Evolutionary conservation across 1,140 invertebrate genomes (phyloP).

Genomic region (Drosophila cardini): DNA sequence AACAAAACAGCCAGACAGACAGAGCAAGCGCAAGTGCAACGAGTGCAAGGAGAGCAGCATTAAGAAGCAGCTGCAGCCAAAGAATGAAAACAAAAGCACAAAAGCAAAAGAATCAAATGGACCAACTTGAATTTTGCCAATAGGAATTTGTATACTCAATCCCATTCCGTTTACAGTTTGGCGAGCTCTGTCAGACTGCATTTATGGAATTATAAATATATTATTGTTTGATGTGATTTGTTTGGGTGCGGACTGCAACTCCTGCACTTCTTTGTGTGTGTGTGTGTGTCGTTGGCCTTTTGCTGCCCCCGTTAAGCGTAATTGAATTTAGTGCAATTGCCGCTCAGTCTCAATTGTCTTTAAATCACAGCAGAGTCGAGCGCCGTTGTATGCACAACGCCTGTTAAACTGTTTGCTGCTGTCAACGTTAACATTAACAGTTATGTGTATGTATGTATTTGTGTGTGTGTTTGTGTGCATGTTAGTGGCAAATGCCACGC

Average conservation of each 20-base stretch:
- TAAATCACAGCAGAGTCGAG: conserved; percentile 33
- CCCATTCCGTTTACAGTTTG: conserved; percentile 45
- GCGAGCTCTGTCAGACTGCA: conserved; percentile 28
- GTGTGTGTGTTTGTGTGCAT: conserved; percentile 6
- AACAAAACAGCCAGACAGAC: conserved; percentile 18
- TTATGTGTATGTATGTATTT: conserved; percentile 5
- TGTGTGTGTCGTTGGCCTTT: conserved; percentile 37
- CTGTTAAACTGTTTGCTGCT: conserved; percentile 55
- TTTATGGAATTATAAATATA: background rate
- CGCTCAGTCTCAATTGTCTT: conserved; percentile 53
- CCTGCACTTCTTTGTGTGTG: background rate
- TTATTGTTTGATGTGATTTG: background rate
- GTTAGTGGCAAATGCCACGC: conserved; percentile 49
- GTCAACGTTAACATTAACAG: conserved; percentile 42
- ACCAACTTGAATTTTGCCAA: conserved; percentile 71
- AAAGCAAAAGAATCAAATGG: conserved; percentile 54
- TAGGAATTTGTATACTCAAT: conserved; percentile 39
- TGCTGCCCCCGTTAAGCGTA: conserved; percentile 63
- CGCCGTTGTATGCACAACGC: conserved; percentile 39
- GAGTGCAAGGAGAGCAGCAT: conserved; percentile 37
- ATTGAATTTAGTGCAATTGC: conserved; percentile 77
- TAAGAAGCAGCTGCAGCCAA: conserved; percentile 47
- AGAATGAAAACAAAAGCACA: conserved; percentile 63
- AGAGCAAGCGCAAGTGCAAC: conserved; percentile 8
- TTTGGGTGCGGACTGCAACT: no score